Conservation (phyloP, 2,113 vertebrate genomes). For the Podarcis cretensis region DNA sequence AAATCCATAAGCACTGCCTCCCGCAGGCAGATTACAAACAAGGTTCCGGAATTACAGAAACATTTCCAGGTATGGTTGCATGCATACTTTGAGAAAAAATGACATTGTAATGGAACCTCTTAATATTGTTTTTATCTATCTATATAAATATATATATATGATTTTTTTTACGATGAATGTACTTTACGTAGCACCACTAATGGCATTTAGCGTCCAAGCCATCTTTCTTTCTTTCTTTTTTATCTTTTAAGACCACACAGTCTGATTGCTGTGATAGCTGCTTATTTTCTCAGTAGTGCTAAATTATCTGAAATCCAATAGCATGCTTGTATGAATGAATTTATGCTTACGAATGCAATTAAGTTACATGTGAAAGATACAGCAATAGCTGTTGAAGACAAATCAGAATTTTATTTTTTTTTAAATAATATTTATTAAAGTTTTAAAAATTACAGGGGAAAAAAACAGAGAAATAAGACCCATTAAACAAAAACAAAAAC, state of each 20-base stretch:
- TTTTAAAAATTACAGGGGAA: too few species aligned
- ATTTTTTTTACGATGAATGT: not conserved
- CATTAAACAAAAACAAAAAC: too few species aligned
- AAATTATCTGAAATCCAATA: not conserved
- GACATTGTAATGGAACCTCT: not conserved
- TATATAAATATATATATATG: not conserved
- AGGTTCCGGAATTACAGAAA: conserved; percentile 86
- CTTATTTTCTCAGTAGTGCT: not conserved
- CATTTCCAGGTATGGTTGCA: conserved; percentile 86
- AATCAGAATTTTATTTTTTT: not conserved
- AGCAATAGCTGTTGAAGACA: not conserved
- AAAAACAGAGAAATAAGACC: too few species aligned
- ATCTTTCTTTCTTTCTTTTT: not conserved
- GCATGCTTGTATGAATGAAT: not conserved
- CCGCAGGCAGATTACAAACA: conserved; percentile 82
- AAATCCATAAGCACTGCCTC: conserved; percentile 82
- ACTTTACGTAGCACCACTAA: not conserved
- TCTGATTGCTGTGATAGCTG: not conserved
- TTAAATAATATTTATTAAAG: too few species aligned
- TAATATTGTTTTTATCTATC: not conserved
- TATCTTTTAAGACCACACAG: not conserved
- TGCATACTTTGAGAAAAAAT: not conserved
- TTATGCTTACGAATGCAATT: not conserved
- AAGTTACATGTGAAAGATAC: not conserved
- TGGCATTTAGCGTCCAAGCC: not conserved